Evolutionary conservation across 2,797 vertebrate genomes (phyloP), one percentile per base, ranked within the genome.

Genomic region (Petrocephalus schoutedeni): DNA sequence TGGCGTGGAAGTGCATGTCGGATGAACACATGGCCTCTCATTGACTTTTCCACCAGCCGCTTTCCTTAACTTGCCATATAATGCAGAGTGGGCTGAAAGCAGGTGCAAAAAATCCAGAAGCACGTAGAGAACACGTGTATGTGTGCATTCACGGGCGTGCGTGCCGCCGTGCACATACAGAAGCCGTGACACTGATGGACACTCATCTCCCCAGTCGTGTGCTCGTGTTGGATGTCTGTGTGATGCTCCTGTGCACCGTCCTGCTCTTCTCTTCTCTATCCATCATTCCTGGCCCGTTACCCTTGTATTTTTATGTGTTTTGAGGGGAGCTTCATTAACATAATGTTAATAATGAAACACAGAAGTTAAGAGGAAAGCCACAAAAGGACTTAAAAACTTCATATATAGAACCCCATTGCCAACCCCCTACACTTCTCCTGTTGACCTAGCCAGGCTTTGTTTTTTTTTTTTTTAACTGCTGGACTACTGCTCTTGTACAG

Each of bases 401-500:
- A 57, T 57, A 36, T 86, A 59, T 57, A 41, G 36, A 90, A 92
- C 92, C 90, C 54, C 87, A 80, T 0, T 2, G 57, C 86, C 90
- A 87, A 85, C 32, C 45, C n/a, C 58, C 19, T 0, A n/a, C 80
- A 6, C 80, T 53, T 21, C 80, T 21, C 23, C 67, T 58, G 23
- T 36, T 57, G 54, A 58, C 23, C 28, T 56, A 59, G 32, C 88
- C 89, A 45, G 71, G 88, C 92, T 92, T 92, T 89, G 91, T 84
- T 93, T 86, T 91, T 90, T 95, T 92, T 95, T 92, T 94, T 94
- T 96, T 97, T 97, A 96, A 96, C 96, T 97, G 97, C 96, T 97
- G 97, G 95, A 97, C 97, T 98, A 97, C 97, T 97, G 97, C 97
- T 97, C 97, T 97, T 98, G 97, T 98, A 98, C 97, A 98, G 97